phyloP scores from a whole-genome alignment of 2,113 vertebrate genomes.

The Gymnarchus niloticus region DNA sequence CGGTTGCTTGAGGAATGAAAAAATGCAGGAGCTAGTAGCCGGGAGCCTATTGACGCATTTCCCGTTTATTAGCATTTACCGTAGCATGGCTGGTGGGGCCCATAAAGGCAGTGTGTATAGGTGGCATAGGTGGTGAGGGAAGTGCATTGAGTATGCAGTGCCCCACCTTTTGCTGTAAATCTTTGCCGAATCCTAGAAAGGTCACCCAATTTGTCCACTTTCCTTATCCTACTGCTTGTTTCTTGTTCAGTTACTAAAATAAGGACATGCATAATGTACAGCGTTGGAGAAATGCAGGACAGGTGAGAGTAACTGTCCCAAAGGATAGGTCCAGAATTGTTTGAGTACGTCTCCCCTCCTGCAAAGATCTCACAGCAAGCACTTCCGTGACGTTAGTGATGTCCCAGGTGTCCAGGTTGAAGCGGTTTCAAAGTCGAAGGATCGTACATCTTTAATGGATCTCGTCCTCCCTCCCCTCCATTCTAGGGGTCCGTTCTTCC shows the following conservation, averaged over 20 bases:
- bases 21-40: not conserved
- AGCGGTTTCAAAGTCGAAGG: too few relatives aligned
- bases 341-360: not conserved
- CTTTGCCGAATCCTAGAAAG: not conserved
- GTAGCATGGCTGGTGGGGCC: not conserved
- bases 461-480: not conserved
- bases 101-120: not conserved
- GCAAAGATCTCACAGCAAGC: not conserved
- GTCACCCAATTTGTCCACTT: too few relatives aligned
- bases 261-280: too few relatives aligned
- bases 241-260: too few relatives aligned
- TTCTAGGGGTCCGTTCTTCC: too few relatives aligned
- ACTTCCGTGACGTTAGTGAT: too few relatives aligned
- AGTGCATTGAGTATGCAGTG: not conserved
- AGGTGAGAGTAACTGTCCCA: not conserved
- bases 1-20: not conserved
- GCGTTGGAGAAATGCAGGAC: too few relatives aligned
- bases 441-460: not conserved
- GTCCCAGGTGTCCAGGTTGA: too few relatives aligned
- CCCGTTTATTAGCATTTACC: conserved; percentile 22
- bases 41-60: conserved; percentile 14
- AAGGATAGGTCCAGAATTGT: not conserved
- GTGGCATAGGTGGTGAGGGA: not conserved
- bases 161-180: too few relatives aligned
- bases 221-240: not conserved